Evolutionary conservation across 2,888 invertebrate species (phyloP).

Genomic region (Aromia moschata): DNA sequence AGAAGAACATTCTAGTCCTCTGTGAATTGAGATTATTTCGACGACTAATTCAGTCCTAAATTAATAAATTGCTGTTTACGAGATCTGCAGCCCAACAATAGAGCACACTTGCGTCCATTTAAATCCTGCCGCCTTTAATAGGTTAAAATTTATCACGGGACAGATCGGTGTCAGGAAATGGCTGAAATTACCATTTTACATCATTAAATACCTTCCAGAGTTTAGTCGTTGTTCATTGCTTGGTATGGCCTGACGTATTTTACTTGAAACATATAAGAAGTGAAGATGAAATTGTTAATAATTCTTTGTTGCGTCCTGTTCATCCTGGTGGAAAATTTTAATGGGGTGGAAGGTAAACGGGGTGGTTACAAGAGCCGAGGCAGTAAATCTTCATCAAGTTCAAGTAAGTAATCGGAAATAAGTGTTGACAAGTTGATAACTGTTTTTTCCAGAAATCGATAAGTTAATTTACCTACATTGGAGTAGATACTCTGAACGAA

Average conservation of each 20-base stretch:
- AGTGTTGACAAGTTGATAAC: no score
- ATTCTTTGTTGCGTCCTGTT: conserved; percentile 34
- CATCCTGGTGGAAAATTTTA: conserved; percentile 19
- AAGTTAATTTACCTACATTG: no score
- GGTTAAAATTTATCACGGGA: neutral
- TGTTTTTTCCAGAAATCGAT: no score
- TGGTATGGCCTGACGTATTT: no score
- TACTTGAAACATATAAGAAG: no score
- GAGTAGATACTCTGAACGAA: no score
- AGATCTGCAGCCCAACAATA: conserved; percentile 17
- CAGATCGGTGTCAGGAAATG: neutral
- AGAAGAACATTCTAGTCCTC: neutral
- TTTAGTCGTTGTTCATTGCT: no score
- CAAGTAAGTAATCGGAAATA: no score
- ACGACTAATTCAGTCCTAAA: conserved; percentile 1
- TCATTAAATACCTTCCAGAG: no score
- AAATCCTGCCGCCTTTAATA: conserved; percentile 9
- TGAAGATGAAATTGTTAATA: conserved; percentile 32
- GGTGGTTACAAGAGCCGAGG: conserved; percentile 31
- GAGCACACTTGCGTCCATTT: neutral
- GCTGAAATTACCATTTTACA: conserved; percentile 8
- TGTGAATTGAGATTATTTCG: neutral
- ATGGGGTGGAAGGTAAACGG: conserved; percentile 26
- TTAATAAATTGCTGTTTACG: conserved; percentile 32
- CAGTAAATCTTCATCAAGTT: conserved; percentile 30